Base-by-base conservation (phyloP, 2,797 vertebrate genomes). In the Oreochromis mossambicus region DNA sequence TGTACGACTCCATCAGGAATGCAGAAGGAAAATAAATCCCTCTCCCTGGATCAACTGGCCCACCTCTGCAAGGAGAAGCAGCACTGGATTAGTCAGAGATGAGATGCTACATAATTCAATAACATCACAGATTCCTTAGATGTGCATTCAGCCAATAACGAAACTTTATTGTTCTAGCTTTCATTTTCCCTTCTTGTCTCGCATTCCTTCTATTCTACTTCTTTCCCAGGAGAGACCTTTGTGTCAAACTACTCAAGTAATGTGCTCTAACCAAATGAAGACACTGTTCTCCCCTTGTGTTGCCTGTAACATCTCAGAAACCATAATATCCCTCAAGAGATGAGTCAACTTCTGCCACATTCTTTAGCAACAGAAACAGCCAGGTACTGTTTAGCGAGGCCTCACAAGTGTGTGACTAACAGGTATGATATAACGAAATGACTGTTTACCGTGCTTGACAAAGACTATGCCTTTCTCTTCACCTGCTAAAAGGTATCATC, bases 1-100 rank as follows among this genome's bases (percentile, higher is more conserved):
- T 95, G 94, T 97, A 98, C 0, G 98, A 95, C 94, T 99, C 98
- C 99, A 99, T 99, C 85, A 92, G 92, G 92, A 96, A 94, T 80
- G 91, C 82, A 85, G 89, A 90, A 90, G 90, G 94, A 95, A 92
- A 94, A 91, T 87, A 92, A 96, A 95, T 94, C 93, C 94, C 91
- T 90, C 92, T 93, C 77, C 88, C 88, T 94, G 92, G 93, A 95
- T 94, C 91, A 92, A 88, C 84, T 90, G 83, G 88, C 84, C 88
- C 88, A 89, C 91, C 88, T 94, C 92, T 96, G 93, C 78, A 94
- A 96, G 86, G 79, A 93, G 93, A 91, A 93, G 52, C 90, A 50
- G 77, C 52, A 55, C 84, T 77, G 81, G 85, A 94, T 92, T 88
- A 90, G 82, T 87, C 58, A 79, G 79, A 86, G 90, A 91, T 75